A percentile compares a stretch with the other conserved stretches of the same genome.
These are phyloP conservation scores for Drosophila kuntzei DNA, from an alignment of 2,888 invertebrate genomes.

Conservation along the genomic window DNA sequence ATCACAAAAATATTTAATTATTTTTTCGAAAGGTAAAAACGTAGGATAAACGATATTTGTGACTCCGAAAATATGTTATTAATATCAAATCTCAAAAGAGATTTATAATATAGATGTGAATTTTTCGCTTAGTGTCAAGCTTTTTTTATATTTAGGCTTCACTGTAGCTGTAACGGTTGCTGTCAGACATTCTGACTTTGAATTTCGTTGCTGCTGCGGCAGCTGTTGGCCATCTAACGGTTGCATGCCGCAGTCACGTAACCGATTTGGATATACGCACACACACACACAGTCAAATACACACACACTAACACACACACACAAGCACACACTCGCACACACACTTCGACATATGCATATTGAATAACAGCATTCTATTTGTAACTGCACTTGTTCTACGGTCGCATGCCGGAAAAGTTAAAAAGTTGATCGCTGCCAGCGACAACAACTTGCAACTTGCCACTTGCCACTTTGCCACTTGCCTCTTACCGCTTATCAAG, in stretches of 20 bases:
- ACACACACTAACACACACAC: conserved; percentile 22
- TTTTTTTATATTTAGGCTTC: not conserved
- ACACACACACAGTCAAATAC: conserved; percentile 28
- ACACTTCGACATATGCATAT: conserved; percentile 62
- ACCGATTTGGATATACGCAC: conserved; percentile 61
- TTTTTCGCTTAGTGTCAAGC: not conserved
- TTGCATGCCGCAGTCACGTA: conserved; percentile 68
- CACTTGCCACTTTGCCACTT: conserved; percentile 10
- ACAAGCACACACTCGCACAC: conserved; percentile 25
- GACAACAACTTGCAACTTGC: conserved; percentile 14
- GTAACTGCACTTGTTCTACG: conserved; percentile 74
- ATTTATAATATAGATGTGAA: too few relatives aligned
- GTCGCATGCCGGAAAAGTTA: conserved; percentile 58
- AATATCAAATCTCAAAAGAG: too few relatives aligned
- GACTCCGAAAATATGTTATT: too few relatives aligned
- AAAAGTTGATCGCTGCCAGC: conserved; percentile 52
- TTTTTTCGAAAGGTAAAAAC: too few relatives aligned
- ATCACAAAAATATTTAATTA: too few relatives aligned
- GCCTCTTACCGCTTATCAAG: conserved; percentile 26
- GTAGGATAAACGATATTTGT: too few relatives aligned
- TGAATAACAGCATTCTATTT: conserved; percentile 71
- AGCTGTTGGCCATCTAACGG: conserved; percentile 77
- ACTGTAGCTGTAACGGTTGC: conserved; percentile 44
- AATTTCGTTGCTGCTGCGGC: conserved; percentile 38
- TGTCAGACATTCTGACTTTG: conserved; percentile 47